These are phyloP conservation scores for Listronotus bonariensis DNA, from an alignment of 1,140 invertebrate species.

Conservation along the genomic window DNA sequence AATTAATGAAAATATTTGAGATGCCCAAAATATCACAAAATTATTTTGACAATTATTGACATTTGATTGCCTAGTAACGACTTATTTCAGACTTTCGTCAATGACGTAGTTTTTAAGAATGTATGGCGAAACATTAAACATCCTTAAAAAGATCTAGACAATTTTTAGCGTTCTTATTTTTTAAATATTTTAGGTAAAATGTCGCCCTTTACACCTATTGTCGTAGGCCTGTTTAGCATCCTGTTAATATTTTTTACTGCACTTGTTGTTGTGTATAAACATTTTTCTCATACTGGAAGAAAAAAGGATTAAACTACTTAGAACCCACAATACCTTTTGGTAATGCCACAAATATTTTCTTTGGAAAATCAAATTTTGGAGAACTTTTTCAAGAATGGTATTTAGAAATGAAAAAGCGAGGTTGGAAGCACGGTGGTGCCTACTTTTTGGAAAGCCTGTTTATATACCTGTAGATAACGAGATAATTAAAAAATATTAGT, in stretches of 20 bases:
- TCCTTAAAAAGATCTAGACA: too few relatives aligned
- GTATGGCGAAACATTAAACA: too few relatives aligned
- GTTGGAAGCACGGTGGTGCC: constrained; percentile 47
- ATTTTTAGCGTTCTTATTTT: too few relatives aligned
- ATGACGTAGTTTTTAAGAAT: too few relatives aligned
- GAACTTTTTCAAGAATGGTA: constrained; percentile 44
- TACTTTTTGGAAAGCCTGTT: constrained; percentile 55
- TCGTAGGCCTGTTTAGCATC: not conserved
- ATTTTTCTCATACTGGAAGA: constrained; percentile 47
- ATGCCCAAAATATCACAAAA: too few relatives aligned
- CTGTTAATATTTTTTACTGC: not conserved
- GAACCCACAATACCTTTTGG: constrained; percentile 48
- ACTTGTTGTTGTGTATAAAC: constrained; percentile 33
- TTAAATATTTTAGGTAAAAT: too few relatives aligned
- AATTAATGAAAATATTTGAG: too few relatives aligned
- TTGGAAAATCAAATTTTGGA: constrained; percentile 36
- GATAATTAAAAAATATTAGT: constrained; percentile 59
- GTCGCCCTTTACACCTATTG: too few relatives aligned
- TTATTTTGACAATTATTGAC: too few relatives aligned
- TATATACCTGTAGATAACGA: constrained; percentile 58
- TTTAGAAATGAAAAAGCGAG: constrained; percentile 34
- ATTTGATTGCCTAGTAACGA: too few relatives aligned
- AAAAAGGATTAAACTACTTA: constrained; percentile 38
- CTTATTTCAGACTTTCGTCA: too few relatives aligned
- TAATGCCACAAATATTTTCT: constrained; percentile 40